phyloP scores from a whole-genome alignment of 2,797 vertebrate genomes.

The Sphenodon punctatus region DNA sequence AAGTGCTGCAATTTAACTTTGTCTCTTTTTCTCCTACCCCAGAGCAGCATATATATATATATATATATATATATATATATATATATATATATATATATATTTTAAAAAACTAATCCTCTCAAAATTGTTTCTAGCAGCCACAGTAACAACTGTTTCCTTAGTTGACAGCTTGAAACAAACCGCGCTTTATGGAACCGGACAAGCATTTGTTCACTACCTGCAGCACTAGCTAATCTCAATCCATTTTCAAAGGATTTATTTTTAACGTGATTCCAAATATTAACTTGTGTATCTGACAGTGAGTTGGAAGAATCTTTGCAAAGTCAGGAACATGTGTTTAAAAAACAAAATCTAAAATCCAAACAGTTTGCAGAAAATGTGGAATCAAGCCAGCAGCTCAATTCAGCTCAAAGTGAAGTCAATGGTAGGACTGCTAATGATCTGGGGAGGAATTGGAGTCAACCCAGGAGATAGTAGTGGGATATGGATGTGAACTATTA shows the following conservation, averaged over 20 bases:
- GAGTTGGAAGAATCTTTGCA: neutral
- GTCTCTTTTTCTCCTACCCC: neutral
- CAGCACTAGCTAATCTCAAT: slow-evolving; percentile 28
- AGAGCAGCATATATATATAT: too few relatives aligned
- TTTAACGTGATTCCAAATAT: slow-evolving; percentile 25
- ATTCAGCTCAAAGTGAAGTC: neutral
- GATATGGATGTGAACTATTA: neutral
- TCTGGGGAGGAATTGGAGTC: too few relatives aligned
- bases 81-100: neutral
- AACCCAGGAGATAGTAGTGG: too few relatives aligned
- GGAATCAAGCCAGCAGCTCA: neutral
- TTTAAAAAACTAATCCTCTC: neutral
- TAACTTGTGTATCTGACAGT: neutral
- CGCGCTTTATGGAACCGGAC: neutral
- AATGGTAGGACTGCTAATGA: too few relatives aligned
- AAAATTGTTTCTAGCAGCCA: slow-evolving; percentile 24
- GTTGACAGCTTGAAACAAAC: slow-evolving; percentile 26
- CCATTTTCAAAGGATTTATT: slow-evolving; percentile 31
- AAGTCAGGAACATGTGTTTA: neutral
- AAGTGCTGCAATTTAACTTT: neutral
- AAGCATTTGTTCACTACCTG: slow-evolving; percentile 29
- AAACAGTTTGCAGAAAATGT: neutral
- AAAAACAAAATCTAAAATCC: neutral
- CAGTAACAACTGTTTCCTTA: slow-evolving; percentile 26
- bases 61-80: too few relatives aligned